A percentile compares a stretch with the other conserved stretches of the same genome.
Evolutionary conservation across 2,888 invertebrate genomes (phyloP).

Genomic region (Escarpia spicata): DNA sequence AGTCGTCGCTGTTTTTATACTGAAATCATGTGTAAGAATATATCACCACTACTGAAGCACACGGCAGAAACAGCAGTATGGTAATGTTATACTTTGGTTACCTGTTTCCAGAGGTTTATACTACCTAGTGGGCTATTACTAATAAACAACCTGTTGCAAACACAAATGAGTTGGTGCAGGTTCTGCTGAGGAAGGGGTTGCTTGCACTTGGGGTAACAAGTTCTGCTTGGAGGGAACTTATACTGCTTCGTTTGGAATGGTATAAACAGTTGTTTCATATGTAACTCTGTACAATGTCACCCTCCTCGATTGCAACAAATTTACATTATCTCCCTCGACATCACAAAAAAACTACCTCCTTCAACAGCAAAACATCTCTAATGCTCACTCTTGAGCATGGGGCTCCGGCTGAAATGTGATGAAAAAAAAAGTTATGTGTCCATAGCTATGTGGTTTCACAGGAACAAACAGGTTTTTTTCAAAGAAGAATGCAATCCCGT

Average conservation of each 20-base stretch:
- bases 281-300: too few relatives aligned
- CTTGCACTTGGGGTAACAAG: too few relatives aligned
- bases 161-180: background rate
- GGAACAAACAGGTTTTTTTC: background rate
- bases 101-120: background rate
- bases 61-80: background rate
- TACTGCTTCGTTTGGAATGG: too few relatives aligned
- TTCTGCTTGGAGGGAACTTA: too few relatives aligned
- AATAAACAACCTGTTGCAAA: background rate
- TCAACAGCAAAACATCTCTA: too few relatives aligned
- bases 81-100: background rate
- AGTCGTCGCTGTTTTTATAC: background rate
- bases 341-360: too few relatives aligned
- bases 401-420: too few relatives aligned
- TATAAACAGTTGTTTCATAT: too few relatives aligned
- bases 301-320: too few relatives aligned
- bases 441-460: background rate
- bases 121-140: background rate
- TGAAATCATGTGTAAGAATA: background rate
- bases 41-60: background rate
- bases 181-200: too few relatives aligned
- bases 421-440: background rate
- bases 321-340: too few relatives aligned
- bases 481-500: background rate
- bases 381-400: too few relatives aligned